Base-by-base conservation (phyloP, 2,113 vertebrate genomes). In the Gobiocypris rarus region DNA sequence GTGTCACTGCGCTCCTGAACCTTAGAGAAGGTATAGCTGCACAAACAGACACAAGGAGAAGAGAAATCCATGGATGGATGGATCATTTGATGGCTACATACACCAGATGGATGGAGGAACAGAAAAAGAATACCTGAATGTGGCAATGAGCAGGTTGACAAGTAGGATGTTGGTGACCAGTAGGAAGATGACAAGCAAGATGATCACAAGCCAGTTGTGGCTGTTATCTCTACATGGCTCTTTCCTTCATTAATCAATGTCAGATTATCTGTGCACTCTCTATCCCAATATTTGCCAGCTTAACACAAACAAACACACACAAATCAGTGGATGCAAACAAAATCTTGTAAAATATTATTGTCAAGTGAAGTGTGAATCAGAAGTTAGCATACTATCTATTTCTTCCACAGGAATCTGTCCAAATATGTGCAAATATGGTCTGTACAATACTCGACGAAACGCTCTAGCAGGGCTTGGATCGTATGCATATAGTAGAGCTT, bases 161-260 rank as follows among this genome's bases (percentile, higher is more conserved):
- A 98, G 95, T 31, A 98, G 91, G 82, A 98, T 96, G 90, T 98
- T 98, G 91, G 97, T 96, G 79, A 97, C 96, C 5, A 98, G 92
- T 63, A 98, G 93, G 87, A 96, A 97, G 83, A 97, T 1, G 4
- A 97, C 83, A 1, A 98, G 95, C 34, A 98, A 93, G 26, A 97
- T 85, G 1, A 97, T 94, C 52, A 97, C 97, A 65, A 98, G 94
- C 97, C 96, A 97, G 93, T 97, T 98, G 84, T 94, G 95, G 2
- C 93, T 91, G 2, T 83, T 7, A 24, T 91, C 92, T 83, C 95
- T 92, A 50, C 97, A 98, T 0, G 95, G 94, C 59, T 94, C 92
- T 0, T 26, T 81, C 0, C 89, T 1, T 5, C 77, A 3, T 92
- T 2, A 63, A 95, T 92, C 65, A 92, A 34, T 0, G 94, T 92